Base-by-base conservation (phyloP, 2,888 invertebrate genomes). In the Dioctria linearis region DNA sequence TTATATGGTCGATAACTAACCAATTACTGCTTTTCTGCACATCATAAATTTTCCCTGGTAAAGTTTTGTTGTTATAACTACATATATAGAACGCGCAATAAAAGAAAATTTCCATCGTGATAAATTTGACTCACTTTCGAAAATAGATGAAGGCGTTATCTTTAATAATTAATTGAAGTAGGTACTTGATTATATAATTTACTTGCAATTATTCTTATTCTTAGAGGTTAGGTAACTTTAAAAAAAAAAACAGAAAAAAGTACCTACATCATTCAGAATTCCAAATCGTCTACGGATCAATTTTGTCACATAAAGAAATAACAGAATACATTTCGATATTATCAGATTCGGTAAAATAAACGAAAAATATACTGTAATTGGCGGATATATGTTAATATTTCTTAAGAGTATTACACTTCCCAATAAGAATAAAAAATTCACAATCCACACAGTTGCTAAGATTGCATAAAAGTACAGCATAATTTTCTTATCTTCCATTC, bases 261-360 rank as follows among this genome's bases (percentile, higher is more conserved):
- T 25, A 25, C 25, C 25, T 25, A 25, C 25, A 25, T 25, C 25
- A 25, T 25, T 25, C 25, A 88, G 81, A 81, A 88, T 86, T 39
- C 85, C 85, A 82, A 88, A 83, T 13, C 88, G 87, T 5, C 87
- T 84, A 63, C 86, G 86, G 82, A 88, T 86, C n/a, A 87, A 86
- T 63, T 87, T 85, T 46, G 86, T 85, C 78, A 87, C 83, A 63
- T 87, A 86, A 69, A 88, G 86, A 83, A 87, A 88, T 65, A 88
- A 82, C 63, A 87, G 86, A 75, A 88, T 87, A n/a, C 86, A 87
- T 61, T 88, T 85, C 69, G 87, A 87, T 11, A 88, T 84, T 13
- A 88, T 86, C 11, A 87, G 84, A 79, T 88, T 86, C 59, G 88
- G 88, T 82, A 87, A 81, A 59, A 88, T 85, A 80, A 88, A 88